Base-by-base conservation (phyloP, 2,888 invertebrate species). In the Trachelus tabidus region DNA sequence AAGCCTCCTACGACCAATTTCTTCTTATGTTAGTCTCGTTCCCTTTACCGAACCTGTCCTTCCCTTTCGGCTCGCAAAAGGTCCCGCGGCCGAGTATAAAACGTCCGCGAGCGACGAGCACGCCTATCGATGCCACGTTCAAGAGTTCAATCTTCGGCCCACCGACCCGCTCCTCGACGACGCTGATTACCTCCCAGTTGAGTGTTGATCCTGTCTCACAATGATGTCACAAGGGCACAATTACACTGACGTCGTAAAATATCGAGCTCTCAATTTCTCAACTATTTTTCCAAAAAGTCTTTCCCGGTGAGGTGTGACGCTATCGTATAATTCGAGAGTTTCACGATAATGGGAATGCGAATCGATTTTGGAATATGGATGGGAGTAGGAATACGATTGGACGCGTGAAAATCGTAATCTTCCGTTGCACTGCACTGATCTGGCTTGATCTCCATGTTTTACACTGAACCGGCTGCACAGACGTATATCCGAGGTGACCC, bases 131-230 rank as follows among this genome's bases (percentile, higher is more conserved):
- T 23, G 23, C 56, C 56, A 56, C 23, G 23, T 56, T 56, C 23
- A 9, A 56, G 56, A 56, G 56, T 56, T 56, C 56, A 23, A 23
- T 73, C 31, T 77, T 74, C 69, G 73, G 37, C 34, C 3, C 37
- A 69, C 74, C 73, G 15, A 23, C 68, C 37, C 37, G 78, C 35
- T 76, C 69, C 37, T 33, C 76, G 80, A 77, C 76, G 71, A 71
- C 34, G 77, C 68, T 74, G 71, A 69, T 30, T 12, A 76, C n/a
- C 77, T 34, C 69, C 56, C 23, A 23, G 23, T 56, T 23, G 23
- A 56, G 56, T 56, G 56, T 56, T 56, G 56, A 56, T 23, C 23
- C 56, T 56, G 56, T 56, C 23, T 23, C 23, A 23, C 56, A 56
- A 23, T 23, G 23, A 23, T 56, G 23, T 56, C 56, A 9, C 56